These are phyloP conservation scores for Cuniculus paca DNA, from an alignment of 2,797 vertebrate species.

Conservation along the genomic window DNA sequence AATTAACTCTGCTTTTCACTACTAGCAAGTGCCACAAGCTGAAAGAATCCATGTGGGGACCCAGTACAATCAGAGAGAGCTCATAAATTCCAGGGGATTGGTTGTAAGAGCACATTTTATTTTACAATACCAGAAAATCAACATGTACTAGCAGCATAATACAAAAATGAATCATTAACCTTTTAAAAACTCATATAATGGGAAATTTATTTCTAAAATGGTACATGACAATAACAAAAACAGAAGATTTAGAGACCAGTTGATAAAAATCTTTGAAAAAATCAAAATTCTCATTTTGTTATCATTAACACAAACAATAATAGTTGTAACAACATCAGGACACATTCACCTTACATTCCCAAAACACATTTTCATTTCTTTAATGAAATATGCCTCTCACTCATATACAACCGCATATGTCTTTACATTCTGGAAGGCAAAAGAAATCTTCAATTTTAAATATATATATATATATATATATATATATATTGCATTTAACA, in stretches of 20 bases:
- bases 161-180: conserved; percentile 58
- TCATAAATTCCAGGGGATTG: background rate
- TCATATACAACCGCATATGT: background rate
- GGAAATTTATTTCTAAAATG: conserved; percentile 56
- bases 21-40: background rate
- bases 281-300: conserved; percentile 33
- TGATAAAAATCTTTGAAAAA: conserved; percentile 51
- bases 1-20: background rate
- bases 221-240: background rate
- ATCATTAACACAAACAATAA: background rate
- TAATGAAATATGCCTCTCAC: conserved; percentile 6
- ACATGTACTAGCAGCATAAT: conserved; percentile 37
- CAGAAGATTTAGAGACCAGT: background rate
- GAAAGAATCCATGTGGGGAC: background rate
- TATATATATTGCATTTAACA: conserved; percentile 40
- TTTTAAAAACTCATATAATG: conserved; percentile 58
- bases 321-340: background rate
- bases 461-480: background rate
- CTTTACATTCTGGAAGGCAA: conserved; percentile 75
- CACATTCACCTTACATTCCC: conserved; percentile 40
- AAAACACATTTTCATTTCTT: conserved; percentile 58
- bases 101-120: conserved; percentile 64
- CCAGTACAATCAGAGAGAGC: background rate
- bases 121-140: conserved; percentile 52
- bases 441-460: conserved; percentile 67